A percentile compares a stretch with the other conserved stretches of the same genome.
Evolutionary conservation across 2,113 vertebrate species (phyloP).

Genomic region (Talpa occidentalis): DNA sequence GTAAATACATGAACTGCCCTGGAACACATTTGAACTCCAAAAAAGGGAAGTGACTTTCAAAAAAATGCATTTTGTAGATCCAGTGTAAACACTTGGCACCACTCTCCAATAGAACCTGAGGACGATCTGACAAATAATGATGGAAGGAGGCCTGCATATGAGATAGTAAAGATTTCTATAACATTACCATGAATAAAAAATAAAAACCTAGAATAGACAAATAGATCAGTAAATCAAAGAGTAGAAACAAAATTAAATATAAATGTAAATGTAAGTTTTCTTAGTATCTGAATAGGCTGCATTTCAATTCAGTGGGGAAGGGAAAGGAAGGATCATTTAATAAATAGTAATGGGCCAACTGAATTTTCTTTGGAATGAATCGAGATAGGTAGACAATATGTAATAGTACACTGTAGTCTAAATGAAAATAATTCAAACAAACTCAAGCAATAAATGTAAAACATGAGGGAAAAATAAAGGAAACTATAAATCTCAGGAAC

Average conservation of each 20-base stretch:
- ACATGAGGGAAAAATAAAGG: conserved; percentile 10
- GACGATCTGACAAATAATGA: neutral
- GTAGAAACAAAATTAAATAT: neutral
- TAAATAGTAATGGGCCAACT: neutral
- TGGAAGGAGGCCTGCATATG: neutral
- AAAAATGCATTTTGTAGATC: neutral
- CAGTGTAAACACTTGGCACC: neutral
- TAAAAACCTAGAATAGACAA: neutral
- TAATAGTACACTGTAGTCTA: neutral
- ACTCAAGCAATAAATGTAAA: neutral
- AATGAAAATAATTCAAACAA: neutral
- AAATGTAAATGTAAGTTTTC: neutral
- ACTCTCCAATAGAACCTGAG: neutral
- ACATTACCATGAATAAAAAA: neutral
- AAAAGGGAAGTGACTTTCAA: neutral
- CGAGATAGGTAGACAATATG: neutral
- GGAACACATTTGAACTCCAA: neutral
- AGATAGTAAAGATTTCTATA: neutral
- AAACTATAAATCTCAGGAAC: neutral
- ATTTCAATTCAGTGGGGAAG: neutral
- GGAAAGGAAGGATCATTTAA: neutral
- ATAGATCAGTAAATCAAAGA: neutral
- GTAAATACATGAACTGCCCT: neutral
- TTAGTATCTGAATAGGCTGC: neutral
- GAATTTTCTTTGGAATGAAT: neutral